Percentiles rank a stretch among this genome's conserved stretches.
Evolutionary conservation across 2,888 invertebrate species (phyloP).

Genomic region (Parochlus steinenii): DNA sequence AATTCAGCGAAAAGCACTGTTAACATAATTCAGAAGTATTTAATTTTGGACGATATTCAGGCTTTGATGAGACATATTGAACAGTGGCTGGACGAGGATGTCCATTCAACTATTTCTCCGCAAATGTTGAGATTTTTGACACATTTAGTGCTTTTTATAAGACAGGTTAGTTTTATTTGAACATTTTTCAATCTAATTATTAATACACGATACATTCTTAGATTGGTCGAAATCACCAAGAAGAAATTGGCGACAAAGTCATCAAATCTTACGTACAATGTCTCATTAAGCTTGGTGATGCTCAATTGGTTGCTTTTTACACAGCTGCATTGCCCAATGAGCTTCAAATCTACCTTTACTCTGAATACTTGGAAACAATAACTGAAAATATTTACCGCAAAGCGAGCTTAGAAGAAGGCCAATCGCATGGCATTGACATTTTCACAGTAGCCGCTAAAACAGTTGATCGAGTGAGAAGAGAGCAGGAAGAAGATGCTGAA

Average conservation of each 20-base stretch:
- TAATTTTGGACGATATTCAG: conserved; percentile 69
- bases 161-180: no score
- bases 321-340: conserved; percentile 56
- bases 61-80: conserved; percentile 54
- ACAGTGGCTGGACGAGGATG: conserved; percentile 41
- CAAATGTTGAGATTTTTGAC: conserved; percentile 55
- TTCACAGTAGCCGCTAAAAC: conserved; percentile 67
- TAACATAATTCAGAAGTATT: conserved; percentile 64
- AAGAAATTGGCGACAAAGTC: conserved; percentile 56
- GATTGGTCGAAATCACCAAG: conserved; percentile 55
- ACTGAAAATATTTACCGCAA: conserved; percentile 39
- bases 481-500: conserved; percentile 23
- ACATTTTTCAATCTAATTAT: no score
- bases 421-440: conserved; percentile 64
- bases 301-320: conserved; percentile 70
- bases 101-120: conserved; percentile 31
- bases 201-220: no score
- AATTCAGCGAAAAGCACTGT: conserved; percentile 40
- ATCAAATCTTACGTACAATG: conserved; percentile 55
- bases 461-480: conserved; percentile 54
- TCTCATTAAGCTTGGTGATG: conserved; percentile 56
- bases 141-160: conserved; percentile 68
- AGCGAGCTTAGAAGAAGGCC: conserved; percentile 50
- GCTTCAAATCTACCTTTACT: conserved; percentile 45
- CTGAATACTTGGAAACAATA: conserved; percentile 51